Evolutionary conservation across 2,888 invertebrate species (phyloP), one percentile per base, ranked within the genome.

Genomic region (Agrochola circellaris): DNA sequence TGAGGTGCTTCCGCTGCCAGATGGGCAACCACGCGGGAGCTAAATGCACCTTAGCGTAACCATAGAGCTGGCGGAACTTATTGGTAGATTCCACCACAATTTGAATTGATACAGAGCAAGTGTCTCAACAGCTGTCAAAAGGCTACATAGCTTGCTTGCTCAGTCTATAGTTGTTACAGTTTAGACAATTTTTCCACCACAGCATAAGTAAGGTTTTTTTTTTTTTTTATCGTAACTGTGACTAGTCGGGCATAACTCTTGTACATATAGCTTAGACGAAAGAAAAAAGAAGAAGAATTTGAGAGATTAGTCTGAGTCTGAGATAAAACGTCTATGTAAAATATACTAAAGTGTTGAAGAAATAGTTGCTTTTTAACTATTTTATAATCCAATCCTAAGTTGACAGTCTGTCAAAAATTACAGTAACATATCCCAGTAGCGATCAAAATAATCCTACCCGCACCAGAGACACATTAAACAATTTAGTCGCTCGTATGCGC

Each of bases 401-500:
- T 15, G 48, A 15, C 30, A 30, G 30, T 54, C 6, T 66, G 20
- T 20, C 30, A 23, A 23, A 67, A 30, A 56, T 56, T 2, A 51
- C 15, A 34, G 9, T 23, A 60, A 4, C 7, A 20, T 51, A 61
- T 67, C 9, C 34, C 4, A 11, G 34, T 26, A 60, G 45, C 34
- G 7, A 82, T 82, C 51, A 26, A 58, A 75, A 58, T 65, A 51
- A 75, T 56, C n/a, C 17, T 15, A 15, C 42, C 7, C 11, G 2
- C 13, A 20, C 11, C 26, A 42, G 26, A 38, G 56, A 58, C 23
- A 67, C 68, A 56, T 26, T 51, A 73, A 75, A 85, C 71, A 58
- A 74, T 71, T 65, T 45, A 48, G 26, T 7, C 34, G 61, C n/a
- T 68, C 56, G 45, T 85, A 75, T 81, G 82, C 65, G 61, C 67